Base-by-base conservation (phyloP, 1,140 invertebrate genomes). In the Hyphantria cunea region DNA sequence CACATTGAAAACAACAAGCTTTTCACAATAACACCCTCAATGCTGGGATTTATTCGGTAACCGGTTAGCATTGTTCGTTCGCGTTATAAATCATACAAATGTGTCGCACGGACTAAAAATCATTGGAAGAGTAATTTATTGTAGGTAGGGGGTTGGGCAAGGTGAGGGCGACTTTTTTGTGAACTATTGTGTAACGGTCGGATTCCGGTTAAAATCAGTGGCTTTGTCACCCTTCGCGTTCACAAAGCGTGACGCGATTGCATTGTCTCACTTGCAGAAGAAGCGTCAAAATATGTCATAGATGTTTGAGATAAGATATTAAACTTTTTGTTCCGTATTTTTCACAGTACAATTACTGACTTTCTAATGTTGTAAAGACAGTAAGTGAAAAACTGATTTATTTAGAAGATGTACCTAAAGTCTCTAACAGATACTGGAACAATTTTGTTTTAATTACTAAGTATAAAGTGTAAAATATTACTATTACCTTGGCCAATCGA, bases 21-120 rank as follows among this genome's bases (percentile, higher is more conserved):
- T 71, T 73, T 70, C 7, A 39, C 72, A 76, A 42, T 63, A 67
- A 66, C 71, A 64, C 72, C 67, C 72, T 60, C 75, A 56, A 65
- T 55, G 60, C 70, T 66, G 68, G 75, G 73, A 64, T 84, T 79
- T 82, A 79, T 77, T 74, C 73, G 76, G 75, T 80, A 80, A 76
- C 81, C 78, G 74, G 76, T 74, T 72, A 72, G 71, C 68, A 83
- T 86, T 86, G 83, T 86, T 80, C 74, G 68, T 60, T 33, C 51
- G 68, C 63, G 72, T 60, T 73, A 83, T 86, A 86, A 84, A 86
- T 86, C 83, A 86, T 68, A 74, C 69, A 70, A 84, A 81, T 78
- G 77, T 82, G 83, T 84, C 83, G 76, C 73, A 68, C 75, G 71
- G 76, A 74, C 80, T 82, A 83, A 84, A 84, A 86, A 82, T 84